phyloP scores from a whole-genome alignment of 1,140 invertebrate species.

The Cotesia typhae region DNA sequence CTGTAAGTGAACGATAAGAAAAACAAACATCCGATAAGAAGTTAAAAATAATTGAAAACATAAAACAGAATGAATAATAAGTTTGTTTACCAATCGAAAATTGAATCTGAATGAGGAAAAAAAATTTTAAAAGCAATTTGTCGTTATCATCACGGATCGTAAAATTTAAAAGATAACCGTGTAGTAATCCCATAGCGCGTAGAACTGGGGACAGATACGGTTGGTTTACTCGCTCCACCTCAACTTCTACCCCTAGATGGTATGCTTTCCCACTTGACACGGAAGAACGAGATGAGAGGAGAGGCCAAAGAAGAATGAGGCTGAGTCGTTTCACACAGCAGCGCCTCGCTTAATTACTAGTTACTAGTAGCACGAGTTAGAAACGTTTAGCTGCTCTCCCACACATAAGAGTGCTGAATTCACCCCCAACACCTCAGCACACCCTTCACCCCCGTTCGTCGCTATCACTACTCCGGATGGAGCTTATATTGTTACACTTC shows the following conservation, averaged over 20 bases:
- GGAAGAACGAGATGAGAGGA: slow-evolving; percentile 18
- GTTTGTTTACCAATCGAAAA: not conserved
- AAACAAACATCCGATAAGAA: too few species aligned
- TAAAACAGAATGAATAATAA: not conserved
- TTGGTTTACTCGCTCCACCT: slow-evolving; percentile 36
- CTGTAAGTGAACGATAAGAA: too few species aligned
- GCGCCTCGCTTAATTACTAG: slow-evolving; percentile 59
- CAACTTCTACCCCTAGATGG: not conserved
- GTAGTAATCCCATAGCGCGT: slow-evolving; percentile 10
- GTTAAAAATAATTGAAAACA: too few species aligned
- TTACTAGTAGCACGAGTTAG: slow-evolving; percentile 56
- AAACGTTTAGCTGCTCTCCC: slow-evolving; percentile 54
- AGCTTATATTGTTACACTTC: too few species aligned
- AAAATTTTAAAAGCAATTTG: slow-evolving; percentile 21
- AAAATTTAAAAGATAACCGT: slow-evolving; percentile 32
- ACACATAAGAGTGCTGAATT: slow-evolving; percentile 48
- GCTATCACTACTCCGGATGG: too few species aligned
- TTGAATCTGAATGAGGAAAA: slow-evolving; percentile 35
- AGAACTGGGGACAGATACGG: slow-evolving; percentile 39
- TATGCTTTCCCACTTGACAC: not conserved
- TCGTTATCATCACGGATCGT: slow-evolving; percentile 35
- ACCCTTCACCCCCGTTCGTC: not conserved
- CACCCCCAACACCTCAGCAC: slow-evolving; percentile 40
- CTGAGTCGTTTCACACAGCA: slow-evolving; percentile 55
- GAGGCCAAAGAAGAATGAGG: slow-evolving; percentile 28